A percentile compares a stretch with the other conserved stretches of the same genome.
Conservation (phyloP, 2,888 invertebrate genomes). For the Pyrrhosoma nymphula region DNA sequence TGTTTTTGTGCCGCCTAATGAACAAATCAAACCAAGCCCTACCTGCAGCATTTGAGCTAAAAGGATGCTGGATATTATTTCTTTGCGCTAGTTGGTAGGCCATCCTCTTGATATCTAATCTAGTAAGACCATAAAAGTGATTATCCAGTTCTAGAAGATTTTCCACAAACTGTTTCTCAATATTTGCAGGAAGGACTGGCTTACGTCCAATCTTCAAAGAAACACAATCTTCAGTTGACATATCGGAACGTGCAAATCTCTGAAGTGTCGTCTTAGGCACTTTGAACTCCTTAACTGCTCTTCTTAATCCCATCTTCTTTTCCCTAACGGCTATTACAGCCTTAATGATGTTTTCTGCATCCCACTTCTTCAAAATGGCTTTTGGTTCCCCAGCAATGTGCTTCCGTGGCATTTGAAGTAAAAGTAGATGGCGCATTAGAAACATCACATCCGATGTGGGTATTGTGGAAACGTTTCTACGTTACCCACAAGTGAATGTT, state of each 20-base stretch:
- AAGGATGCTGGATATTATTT: no score
- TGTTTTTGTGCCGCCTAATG: background rate
- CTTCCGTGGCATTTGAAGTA: conserved; percentile 6
- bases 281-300: no score
- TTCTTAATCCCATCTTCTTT: background rate
- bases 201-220: background rate
- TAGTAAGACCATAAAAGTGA: background rate
- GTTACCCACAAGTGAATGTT: no score
- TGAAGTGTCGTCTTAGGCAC: no score
- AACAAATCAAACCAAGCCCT: conserved; percentile 21
- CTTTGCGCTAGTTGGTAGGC: background rate
- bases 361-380: background rate
- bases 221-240: conserved; percentile 25
- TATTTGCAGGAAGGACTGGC: background rate
- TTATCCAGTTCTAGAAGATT: background rate
- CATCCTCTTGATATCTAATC: conserved; percentile 8
- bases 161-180: conserved; percentile 20
- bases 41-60: background rate
- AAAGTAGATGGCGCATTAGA: background rate
- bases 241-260: no score
- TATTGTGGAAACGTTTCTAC: no score
- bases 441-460: no score
- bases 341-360: background rate
- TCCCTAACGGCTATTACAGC: background rate
- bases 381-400: background rate